Percentiles rank a stretch among this genome's conserved stretches.
Evolutionary conservation across 2,888 invertebrate species (phyloP).

Genomic region (Deroplatys truncata): DNA sequence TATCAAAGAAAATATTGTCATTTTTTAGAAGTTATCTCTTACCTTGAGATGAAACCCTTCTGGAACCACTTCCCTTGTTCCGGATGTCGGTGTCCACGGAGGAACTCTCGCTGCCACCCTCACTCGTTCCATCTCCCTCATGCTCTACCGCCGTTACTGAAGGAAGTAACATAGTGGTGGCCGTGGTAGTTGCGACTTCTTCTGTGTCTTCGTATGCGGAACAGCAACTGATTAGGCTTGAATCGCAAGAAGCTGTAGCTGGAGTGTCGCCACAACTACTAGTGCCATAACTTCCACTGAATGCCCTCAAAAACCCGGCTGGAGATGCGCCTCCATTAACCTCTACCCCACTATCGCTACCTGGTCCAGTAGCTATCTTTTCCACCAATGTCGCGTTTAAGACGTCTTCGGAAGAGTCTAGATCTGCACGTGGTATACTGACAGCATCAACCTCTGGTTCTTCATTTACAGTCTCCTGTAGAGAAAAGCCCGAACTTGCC

Average conservation of each 20-base stretch:
- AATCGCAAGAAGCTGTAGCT: slow-evolving; percentile 65
- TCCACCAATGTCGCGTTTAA: neutral
- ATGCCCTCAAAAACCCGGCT: slow-evolving; percentile 49
- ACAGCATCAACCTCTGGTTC: neutral
- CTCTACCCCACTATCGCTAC: slow-evolving; percentile 80
- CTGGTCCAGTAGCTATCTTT: slow-evolving; percentile 47
- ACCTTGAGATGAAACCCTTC: neutral
- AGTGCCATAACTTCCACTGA: slow-evolving; percentile 54
- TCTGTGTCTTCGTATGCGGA: slow-evolving; percentile 63
- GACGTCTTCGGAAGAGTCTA: neutral
- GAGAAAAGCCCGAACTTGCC: neutral
- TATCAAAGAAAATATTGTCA: no score
- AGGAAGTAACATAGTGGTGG: slow-evolving; percentile 36
- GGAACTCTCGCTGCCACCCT: slow-evolving; percentile 75
- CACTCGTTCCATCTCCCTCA: slow-evolving; percentile 55
- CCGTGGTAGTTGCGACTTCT: slow-evolving; percentile 15
- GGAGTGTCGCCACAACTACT: slow-evolving; percentile 56
- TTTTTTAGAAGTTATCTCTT: neutral
- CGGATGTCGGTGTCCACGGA: slow-evolving; percentile 46
- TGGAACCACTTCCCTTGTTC: neutral
- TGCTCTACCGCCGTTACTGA: slow-evolving; percentile 38
- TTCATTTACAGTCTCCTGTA: neutral
- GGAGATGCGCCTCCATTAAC: slow-evolving; percentile 45
- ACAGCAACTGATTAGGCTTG: slow-evolving; percentile 72
- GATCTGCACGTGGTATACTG: neutral